These are phyloP conservation scores for Zelostemma sp. DNA, from an alignment of 1,140 invertebrate genomes.

Conservation along the genomic window DNA sequence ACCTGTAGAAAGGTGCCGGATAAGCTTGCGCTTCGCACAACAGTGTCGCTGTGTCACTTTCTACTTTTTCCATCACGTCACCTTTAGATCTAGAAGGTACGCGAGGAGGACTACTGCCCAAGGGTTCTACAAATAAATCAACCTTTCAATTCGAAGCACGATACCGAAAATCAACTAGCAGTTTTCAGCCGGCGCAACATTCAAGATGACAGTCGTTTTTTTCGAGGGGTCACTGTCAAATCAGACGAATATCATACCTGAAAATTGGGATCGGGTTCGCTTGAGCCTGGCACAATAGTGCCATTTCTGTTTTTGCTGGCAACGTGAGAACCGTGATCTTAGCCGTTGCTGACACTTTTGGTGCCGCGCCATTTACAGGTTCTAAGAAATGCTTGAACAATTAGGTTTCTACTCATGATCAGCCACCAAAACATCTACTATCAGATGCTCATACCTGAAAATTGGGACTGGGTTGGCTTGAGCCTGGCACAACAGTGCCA, in stretches of 20 bases:
- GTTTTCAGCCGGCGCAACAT: background rate
- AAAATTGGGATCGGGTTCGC: slow-evolving; percentile 78
- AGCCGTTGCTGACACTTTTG: slow-evolving; percentile 78
- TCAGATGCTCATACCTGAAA: slow-evolving; percentile 76
- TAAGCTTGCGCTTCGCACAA: slow-evolving; percentile 76
- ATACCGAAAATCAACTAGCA: background rate
- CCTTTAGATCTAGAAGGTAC: slow-evolving; percentile 70
- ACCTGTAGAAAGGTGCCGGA: slow-evolving; percentile 74
- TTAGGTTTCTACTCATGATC: background rate
- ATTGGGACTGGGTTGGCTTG: slow-evolving; percentile 79
- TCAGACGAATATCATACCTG: slow-evolving; percentile 72
- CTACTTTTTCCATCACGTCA: slow-evolving; percentile 59
- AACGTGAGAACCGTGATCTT: slow-evolving; percentile 77
- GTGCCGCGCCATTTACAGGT: slow-evolving; percentile 79
- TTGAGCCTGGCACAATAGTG: slow-evolving; percentile 85
- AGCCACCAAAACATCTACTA: background rate
- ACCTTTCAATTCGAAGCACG: background rate
- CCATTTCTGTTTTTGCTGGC: slow-evolving; percentile 70
- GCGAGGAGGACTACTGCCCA: slow-evolving; percentile 73
- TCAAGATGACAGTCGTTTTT: too few relatives aligned
- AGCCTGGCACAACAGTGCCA: slow-evolving; percentile 84
- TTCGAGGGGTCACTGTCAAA: background rate
- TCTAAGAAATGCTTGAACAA: slow-evolving; percentile 66
- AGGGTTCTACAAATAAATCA: slow-evolving; percentile 49
- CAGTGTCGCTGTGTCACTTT: slow-evolving; percentile 68